Evolutionary conservation across 2,113 vertebrate genomes (phyloP), one percentile per base, ranked within the genome.

Genomic region (Pipa parva): DNA sequence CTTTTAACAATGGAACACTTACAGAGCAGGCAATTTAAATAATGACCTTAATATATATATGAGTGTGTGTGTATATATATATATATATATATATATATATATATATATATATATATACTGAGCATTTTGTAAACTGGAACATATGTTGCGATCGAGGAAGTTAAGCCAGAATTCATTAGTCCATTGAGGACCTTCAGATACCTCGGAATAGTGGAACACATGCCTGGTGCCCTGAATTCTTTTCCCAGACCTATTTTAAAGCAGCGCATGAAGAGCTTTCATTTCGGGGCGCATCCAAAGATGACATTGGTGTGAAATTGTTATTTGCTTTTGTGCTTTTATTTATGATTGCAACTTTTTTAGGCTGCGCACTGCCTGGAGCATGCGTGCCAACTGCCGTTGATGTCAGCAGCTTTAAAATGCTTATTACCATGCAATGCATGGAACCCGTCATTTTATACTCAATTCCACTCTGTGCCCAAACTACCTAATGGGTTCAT

Each of bases 51-150:
- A 15, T 63, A 36, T 17, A 39, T 25, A 51, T 27, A 61, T 45
- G 42, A n/a, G 11, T 36, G 28, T 62, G 29, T 62, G 48, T 48
- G 42, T 63, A 51, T 26, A 33, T 49, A 27, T 27, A 5, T 63
- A 42, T 18, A 46, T 28, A 55, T 29, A 63, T 49, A 48, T 21
- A 22, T 46, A 50, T 63, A 51, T 63, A 63, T 51, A 28, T 63
- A 51, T 18, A 33, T 49, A 27, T 27, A 52, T 52, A 52, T 42
- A 18, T 21, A 52, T 65, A 24, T 24, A 7, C 3, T 36, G 3
- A 22, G 18, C 20, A 13, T 20, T 46, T 24, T 29, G 17, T 46
- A 46, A 65, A 45, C 37, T 65, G 49, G 49, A 56, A 56, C 54
- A 21, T 27, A 17, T 26, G 42, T 21, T 15, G 17, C 3, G 17